A percentile compares a stretch with the other conserved stretches of the same genome.
These are phyloP conservation scores for Glossophaga mutica DNA, from an alignment of 2,797 vertebrate species.

Conservation along the genomic window DNA sequence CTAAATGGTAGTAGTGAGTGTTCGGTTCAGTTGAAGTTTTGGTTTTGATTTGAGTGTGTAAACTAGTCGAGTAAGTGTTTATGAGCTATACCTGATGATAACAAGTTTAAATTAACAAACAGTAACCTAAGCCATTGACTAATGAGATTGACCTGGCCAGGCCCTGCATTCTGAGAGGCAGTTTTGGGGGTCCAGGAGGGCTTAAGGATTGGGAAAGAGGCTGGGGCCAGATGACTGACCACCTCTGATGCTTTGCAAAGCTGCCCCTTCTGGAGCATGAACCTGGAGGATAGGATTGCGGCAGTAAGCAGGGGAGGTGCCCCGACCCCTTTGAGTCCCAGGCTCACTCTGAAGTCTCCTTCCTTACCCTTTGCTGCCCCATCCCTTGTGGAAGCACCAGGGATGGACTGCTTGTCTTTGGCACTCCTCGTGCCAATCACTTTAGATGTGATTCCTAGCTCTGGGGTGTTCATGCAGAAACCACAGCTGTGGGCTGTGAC, in stretches of 20 bases:
- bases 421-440: not conserved
- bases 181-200: not conserved
- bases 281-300: not conserved
- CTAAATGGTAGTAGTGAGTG: not conserved
- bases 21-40: constrained; percentile 15
- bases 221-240: not conserved
- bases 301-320: not conserved
- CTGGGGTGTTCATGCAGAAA: not conserved
- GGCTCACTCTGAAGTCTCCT: not conserved
- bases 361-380: not conserved
- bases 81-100: constrained; percentile 7
- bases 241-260: not conserved
- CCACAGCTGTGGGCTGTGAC: not conserved
- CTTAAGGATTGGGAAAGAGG: not conserved
- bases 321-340: not conserved
- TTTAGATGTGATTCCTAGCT: not conserved
- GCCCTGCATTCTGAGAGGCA: not conserved
- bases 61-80: constrained; percentile 12
- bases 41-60: constrained; percentile 39
- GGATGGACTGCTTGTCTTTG: not conserved
- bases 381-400: not conserved
- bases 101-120: not conserved
- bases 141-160: constrained; percentile 17
- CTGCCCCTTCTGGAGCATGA: not conserved
- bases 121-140: constrained; percentile 47